These are phyloP conservation scores for Corythucha ciliata DNA, from an alignment of 2,888 invertebrate genomes.

Conservation along the genomic window DNA sequence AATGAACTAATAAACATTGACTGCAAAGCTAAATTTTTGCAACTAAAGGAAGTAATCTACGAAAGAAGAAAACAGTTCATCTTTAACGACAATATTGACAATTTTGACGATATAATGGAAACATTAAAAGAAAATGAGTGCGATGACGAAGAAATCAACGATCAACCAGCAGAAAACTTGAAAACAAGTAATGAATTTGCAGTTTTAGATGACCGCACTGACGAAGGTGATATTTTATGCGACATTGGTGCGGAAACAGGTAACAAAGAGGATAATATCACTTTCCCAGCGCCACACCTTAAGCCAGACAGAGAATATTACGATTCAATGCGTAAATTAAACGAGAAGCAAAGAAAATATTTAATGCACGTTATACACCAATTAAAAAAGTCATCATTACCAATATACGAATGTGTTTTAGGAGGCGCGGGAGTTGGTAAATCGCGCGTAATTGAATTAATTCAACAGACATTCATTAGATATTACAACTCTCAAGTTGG, in stretches of 20 bases:
- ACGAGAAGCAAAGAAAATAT: constrained; percentile 15
- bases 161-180: not conserved
- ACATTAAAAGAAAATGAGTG: not conserved
- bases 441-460: constrained; percentile 28
- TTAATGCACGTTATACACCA: not conserved
- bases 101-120: not conserved
- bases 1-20: constrained; percentile 25
- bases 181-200: constrained; percentile 12
- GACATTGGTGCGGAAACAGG: not conserved
- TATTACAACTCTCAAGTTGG: constrained; percentile 19
- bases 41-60: not conserved
- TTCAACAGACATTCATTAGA: constrained; percentile 24
- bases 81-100: too few species aligned
- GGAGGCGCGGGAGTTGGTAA: constrained; percentile 27
- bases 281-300: not conserved
- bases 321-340: not conserved
- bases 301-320: constrained; percentile 7
- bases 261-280: not conserved
- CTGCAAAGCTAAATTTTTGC: not conserved
- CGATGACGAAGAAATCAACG: not conserved
- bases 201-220: constrained; percentile 10
- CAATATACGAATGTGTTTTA: constrained; percentile 9
- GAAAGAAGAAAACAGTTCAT: not conserved
- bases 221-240: constrained; percentile 17
- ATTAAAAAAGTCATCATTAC: constrained; percentile 4